A percentile compares a stretch with the other conserved stretches of the same genome.
Conservation (phyloP, 1,140 invertebrate species). For the Tigriopus japonicus region DNA sequence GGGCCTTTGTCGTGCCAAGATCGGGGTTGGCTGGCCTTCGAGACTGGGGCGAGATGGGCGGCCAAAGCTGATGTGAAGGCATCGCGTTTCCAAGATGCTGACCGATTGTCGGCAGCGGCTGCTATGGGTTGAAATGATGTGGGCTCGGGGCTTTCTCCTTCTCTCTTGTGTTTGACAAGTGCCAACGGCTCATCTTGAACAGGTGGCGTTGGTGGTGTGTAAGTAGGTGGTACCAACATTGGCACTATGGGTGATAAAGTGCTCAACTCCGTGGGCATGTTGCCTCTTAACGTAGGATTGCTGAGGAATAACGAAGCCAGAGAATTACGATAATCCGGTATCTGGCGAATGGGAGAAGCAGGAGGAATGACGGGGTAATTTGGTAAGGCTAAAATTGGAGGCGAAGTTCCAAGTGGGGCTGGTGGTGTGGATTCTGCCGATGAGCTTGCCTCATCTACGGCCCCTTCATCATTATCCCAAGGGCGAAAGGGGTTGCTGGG, state of each 20-base stretch:
- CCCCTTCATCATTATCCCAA: background rate
- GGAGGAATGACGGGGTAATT: no score
- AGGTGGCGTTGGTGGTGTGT: background rate
- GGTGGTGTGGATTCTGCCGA: no score
- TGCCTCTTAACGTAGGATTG: background rate
- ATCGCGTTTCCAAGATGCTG: background rate
- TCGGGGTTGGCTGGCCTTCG: background rate
- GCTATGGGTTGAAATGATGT: background rate
- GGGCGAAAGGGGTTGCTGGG: background rate
- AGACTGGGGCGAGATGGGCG: background rate
- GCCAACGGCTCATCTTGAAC: conserved; percentile 1
- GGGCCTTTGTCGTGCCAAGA: no score
- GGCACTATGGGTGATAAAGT: no score
- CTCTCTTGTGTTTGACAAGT: conserved; percentile 3
- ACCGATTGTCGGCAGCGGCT: background rate
- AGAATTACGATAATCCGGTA: background rate
- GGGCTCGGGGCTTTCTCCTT: background rate
- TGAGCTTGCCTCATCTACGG: no score
- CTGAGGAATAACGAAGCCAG: background rate
- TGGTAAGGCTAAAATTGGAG: no score
- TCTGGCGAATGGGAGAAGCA: no score
- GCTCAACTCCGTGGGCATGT: no score
- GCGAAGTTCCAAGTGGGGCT: no score
- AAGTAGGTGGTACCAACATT: no score
- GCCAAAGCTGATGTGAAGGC: background rate